A percentile compares a stretch with the other conserved stretches of the same genome.
phyloP scores from a whole-genome alignment of 2,888 invertebrate species.

The Caradrina kadenii region DNA sequence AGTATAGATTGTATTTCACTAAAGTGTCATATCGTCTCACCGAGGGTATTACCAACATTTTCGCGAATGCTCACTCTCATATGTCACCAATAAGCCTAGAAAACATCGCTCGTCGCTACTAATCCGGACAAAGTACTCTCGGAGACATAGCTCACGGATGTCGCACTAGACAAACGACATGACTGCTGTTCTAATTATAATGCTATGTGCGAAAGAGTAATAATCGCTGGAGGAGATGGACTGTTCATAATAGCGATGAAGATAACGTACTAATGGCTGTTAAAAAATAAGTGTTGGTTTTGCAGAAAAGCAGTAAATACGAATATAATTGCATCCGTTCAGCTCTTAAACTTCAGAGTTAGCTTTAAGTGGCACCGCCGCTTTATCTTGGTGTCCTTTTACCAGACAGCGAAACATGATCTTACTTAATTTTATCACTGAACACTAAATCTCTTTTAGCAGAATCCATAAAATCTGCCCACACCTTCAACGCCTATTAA shows the following conservation, averaged over 20 bases:
- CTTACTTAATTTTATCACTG: conserved; percentile 66
- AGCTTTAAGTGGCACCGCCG: conserved; percentile 41
- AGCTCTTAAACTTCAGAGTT: conserved; percentile 31
- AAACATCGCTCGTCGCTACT: conserved; percentile 48
- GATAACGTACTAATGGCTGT: neutral
- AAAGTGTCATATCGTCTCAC: neutral
- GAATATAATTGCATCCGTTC: conserved; percentile 39
- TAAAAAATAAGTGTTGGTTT: conserved; percentile 18
- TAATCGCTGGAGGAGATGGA: neutral
- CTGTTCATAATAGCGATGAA: neutral
- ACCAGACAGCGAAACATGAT: conserved; percentile 64
- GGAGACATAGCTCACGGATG: conserved; percentile 51
- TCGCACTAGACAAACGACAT: conserved; percentile 47
- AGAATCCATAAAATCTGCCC: conserved; percentile 68
- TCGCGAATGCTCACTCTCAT: conserved; percentile 11
- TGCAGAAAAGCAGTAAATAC: conserved; percentile 36
- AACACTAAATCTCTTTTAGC: conserved; percentile 67
- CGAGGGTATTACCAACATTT: conserved; percentile 14
- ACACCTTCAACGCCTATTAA: conserved; percentile 67
- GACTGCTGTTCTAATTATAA: conserved; percentile 47
- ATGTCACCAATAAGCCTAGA: conserved; percentile 53
- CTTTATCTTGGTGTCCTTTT: conserved; percentile 47
- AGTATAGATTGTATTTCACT: neutral
- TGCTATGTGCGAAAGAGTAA: conserved; percentile 21
- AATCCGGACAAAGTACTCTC: conserved; percentile 65